Percentiles rank a stretch among this genome's conserved stretches.
Conservation (phyloP, 2,113 vertebrate genomes). For the Pterocles gutturalis region DNA sequence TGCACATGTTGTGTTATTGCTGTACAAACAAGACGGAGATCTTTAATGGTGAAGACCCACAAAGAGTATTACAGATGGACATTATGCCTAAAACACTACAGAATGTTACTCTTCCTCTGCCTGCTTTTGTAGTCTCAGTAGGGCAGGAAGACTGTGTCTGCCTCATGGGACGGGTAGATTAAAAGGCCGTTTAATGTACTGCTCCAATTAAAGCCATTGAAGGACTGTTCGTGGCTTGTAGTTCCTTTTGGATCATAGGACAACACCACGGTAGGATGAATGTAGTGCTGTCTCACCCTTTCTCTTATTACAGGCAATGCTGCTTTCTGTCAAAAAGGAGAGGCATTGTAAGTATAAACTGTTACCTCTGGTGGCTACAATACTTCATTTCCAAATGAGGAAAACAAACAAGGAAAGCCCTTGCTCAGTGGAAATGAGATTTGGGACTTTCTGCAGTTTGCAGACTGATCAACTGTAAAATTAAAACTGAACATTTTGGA, state of each 20-base stretch:
- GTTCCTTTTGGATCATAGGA: neutral
- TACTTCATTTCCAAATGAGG: neutral
- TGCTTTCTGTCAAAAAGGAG: neutral
- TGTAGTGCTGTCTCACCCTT: neutral
- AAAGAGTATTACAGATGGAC: neutral
- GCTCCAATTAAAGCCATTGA: neutral
- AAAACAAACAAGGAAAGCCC: neutral
- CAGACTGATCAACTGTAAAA: neutral
- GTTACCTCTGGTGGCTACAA: neutral
- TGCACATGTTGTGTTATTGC: neutral
- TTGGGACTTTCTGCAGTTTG: neutral
- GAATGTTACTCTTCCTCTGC: neutral
- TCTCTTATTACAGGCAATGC: neutral
- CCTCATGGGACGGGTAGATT: neutral
- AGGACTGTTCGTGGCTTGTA: neutral
- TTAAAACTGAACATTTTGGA: neutral
- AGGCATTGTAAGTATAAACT: neutral
- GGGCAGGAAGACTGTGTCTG: neutral
- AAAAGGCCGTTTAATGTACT: neutral
- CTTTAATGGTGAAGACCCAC: neutral
- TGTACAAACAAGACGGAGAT: neutral
- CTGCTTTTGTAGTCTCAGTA: neutral
- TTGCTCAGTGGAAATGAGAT: neutral
- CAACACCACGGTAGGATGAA: neutral
- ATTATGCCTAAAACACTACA: neutral